These are phyloP conservation scores for Vultur gryphus DNA, from an alignment of 2,797 vertebrate species.

Conservation along the genomic window DNA sequence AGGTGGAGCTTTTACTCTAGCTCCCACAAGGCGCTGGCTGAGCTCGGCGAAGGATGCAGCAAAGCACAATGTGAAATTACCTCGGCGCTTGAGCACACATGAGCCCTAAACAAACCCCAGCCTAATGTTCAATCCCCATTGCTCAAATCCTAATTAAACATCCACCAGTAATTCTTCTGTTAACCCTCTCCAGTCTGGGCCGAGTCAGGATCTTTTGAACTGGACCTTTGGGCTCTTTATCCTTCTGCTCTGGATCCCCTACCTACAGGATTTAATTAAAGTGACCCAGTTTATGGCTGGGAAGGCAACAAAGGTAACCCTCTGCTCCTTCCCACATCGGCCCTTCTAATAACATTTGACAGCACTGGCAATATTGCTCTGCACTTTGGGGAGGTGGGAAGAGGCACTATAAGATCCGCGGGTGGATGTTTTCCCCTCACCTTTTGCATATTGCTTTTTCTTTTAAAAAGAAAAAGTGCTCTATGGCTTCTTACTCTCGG, in stretches of 20 bases:
- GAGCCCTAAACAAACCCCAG: conserved; percentile 44
- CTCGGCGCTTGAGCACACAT: background rate
- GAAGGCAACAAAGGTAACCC: background rate
- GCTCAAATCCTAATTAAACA: conserved; percentile 61
- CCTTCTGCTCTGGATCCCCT: background rate
- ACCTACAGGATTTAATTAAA: conserved; percentile 46
- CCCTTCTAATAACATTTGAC: background rate
- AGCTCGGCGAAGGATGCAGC: background rate
- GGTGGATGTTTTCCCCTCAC: background rate
- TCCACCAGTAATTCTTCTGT: conserved; percentile 2
- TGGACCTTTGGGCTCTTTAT: background rate
- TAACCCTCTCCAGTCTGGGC: conserved; percentile 27
- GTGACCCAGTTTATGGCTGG: conserved; percentile 30
- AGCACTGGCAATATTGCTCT: background rate
- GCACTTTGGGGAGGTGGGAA: background rate
- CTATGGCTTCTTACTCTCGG: background rate
- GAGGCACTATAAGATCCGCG: background rate
- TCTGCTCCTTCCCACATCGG: background rate
- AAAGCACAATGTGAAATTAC: conserved; percentile 11
- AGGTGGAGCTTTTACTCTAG: conserved; percentile 73
- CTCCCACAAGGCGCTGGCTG: background rate
- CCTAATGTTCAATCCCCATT: conserved; percentile 9
- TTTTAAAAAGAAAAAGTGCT: background rate
- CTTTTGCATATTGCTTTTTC: background rate
- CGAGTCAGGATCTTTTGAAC: background rate